These are phyloP conservation scores for Salticus scenicus DNA, from an alignment of 2,888 invertebrate genomes.

Conservation along the genomic window DNA sequence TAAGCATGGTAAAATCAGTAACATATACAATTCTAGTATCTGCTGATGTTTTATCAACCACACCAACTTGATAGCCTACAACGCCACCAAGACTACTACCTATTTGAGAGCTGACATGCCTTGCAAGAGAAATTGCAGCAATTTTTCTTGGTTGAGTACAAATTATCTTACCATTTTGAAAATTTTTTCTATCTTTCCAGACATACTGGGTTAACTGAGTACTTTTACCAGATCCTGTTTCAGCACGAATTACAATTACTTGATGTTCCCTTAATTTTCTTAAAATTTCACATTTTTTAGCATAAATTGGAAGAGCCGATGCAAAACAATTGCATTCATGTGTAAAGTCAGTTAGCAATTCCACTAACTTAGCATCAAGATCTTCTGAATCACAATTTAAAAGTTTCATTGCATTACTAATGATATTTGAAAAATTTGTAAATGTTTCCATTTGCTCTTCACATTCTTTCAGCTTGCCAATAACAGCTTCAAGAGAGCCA, in stretches of 20 bases:
- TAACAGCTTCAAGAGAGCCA: constrained; percentile 19
- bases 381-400: constrained; percentile 12
- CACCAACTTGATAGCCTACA: constrained; percentile 73
- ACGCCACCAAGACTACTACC: constrained; percentile 73
- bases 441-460: constrained; percentile 58
- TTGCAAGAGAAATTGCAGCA: constrained; percentile 75
- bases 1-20: constrained; percentile 75
- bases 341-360: constrained; percentile 40
- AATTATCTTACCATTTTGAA: constrained; percentile 73
- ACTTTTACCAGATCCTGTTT: constrained; percentile 77
- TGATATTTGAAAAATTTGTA: constrained; percentile 27
- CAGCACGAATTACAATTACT: constrained; percentile 75
- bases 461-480: constrained; percentile 35
- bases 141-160: constrained; percentile 77
- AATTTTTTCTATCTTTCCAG: constrained; percentile 73
- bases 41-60: constrained; percentile 65
- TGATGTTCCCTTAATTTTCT: constrained; percentile 72
- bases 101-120: constrained; percentile 75
- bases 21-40: constrained; percentile 74
- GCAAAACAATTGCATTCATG: constrained; percentile 52
- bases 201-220: constrained; percentile 76
- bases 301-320: constrained; percentile 61
- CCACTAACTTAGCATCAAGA: constrained; percentile 12
- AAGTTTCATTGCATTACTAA: constrained; percentile 12
- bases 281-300: constrained; percentile 48